A percentile compares a stretch with the other conserved stretches of the same genome.
Conservation (phyloP, 2,797 vertebrate genomes). For the Corythornis leucogaster region DNA sequence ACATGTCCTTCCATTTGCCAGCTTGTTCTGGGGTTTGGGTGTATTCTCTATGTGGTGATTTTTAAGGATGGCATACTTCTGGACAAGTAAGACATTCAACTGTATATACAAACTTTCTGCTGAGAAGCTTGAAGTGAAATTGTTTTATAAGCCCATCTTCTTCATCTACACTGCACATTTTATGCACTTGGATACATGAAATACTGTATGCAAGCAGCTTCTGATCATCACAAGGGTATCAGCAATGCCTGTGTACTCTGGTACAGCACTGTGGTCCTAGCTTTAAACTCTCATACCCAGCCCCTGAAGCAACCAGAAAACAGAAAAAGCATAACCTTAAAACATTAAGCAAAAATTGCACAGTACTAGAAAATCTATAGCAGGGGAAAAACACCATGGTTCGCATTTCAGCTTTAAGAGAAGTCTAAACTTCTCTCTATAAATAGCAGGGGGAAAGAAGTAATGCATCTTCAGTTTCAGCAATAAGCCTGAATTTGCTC, state of each 20-base stretch:
- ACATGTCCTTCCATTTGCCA: neutral
- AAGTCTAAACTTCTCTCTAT: neutral
- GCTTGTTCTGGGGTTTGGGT: neutral
- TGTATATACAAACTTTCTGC: neutral
- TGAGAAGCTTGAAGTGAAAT: neutral
- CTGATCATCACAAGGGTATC: neutral
- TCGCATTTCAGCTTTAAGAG: neutral
- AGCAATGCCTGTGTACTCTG: neutral
- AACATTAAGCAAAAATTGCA: neutral
- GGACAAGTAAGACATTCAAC: neutral
- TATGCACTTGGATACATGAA: neutral
- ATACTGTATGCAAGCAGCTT: neutral
- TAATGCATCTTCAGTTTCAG: constrained; percentile 5
- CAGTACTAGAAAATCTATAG: neutral
- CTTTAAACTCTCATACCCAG: neutral
- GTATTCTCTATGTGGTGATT: neutral
- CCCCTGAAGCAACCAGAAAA: neutral
- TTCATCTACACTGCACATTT: neutral
- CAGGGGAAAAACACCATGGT: neutral
- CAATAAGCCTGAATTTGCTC: neutral
- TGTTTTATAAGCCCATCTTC: neutral
- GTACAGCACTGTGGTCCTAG: neutral
- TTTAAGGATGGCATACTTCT: neutral
- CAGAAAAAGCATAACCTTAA: neutral
- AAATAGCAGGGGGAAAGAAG: neutral